Evolutionary conservation across 2,888 invertebrate species (phyloP), one percentile per base, ranked within the genome.

Genomic region (Hirtodrosophila trivittata): DNA sequence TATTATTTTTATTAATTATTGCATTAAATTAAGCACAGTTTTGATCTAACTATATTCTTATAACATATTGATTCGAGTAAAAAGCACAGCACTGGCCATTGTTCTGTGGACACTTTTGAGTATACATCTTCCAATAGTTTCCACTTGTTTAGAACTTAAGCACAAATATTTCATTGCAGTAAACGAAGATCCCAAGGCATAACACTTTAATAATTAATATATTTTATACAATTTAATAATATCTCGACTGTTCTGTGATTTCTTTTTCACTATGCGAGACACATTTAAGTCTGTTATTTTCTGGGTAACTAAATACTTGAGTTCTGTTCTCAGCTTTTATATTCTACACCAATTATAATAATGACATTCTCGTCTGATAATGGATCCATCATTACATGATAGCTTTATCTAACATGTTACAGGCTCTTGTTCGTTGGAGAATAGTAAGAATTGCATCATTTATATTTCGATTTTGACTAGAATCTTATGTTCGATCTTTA

Each of bases 301-400:
- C 30, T 47, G 32, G 39, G 4, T 33, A 9, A 77, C 77, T 81
- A 58, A 60, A 46, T 21, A 16, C 1, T 9, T 43, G 9, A 37
- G 18, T 18, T 21, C 56, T 30, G 10, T 35, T 32, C 39, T 51
- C 39, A 43, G 30, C 69, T 72, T 75, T 64, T 81, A 77, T 81
- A 77, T 66, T 57, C 64, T 46, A 35, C 38, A 10, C 25, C 77
- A 72, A 77, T 77, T 49, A 81, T 26, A 39, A 55, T 71, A 69
- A 77, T 69, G 46, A 55, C 41, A 55, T 47, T 46, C 16, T 33
- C 12, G 18, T 39, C 49, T 37, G 54, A 49, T 69, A 62, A 46
- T 43, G 50, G 43, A 49, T 25, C 6, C 39, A 50, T 47, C 32
- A 50, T 65, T 42, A 45, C 47, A 60, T 6, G 32, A 18, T 12